A percentile compares a stretch with the other conserved stretches of the same genome.
Conservation (phyloP, 64 coral and sea anemone species). For the Montipora cactus region DNA sequence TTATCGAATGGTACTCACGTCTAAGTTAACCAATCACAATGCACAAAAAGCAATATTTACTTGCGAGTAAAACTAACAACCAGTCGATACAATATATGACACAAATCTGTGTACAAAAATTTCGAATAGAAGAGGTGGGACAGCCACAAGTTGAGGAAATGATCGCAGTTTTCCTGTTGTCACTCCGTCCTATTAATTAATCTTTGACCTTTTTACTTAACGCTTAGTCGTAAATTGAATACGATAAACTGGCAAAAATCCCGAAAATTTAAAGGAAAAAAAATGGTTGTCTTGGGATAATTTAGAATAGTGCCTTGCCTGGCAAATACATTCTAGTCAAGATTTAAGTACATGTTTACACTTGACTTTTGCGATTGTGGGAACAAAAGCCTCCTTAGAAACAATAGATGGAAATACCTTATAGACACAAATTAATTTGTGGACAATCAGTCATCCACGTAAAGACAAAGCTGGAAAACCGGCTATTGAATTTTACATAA, state of each 20-base stretch:
- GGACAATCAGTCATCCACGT: neutral
- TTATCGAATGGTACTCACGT: too few relatives aligned
- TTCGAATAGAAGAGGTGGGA: too few relatives aligned
- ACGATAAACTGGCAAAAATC: neutral
- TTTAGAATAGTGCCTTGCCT: neutral
- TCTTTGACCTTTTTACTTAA: neutral
- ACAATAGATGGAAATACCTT: neutral
- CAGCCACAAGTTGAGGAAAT: neutral
- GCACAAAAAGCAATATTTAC: too few relatives aligned
- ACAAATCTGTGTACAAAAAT: too few relatives aligned
- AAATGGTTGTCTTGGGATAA: neutral
- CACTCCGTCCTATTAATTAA: neutral
- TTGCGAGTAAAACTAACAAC: too few relatives aligned
- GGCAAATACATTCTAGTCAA: neutral
- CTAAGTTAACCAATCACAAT: too few relatives aligned
- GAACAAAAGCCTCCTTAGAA: neutral
- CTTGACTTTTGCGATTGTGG: neutral
- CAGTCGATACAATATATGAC: too few relatives aligned
- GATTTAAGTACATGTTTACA: neutral
- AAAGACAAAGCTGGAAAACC: neutral
- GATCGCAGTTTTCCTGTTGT: neutral
- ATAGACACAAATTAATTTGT: neutral
- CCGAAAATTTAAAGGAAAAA: neutral
- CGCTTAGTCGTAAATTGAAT: neutral
- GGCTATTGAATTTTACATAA: neutral